These are phyloP conservation scores for Marmota monax DNA, from an alignment of 2,113 vertebrate species.

Conservation along the genomic window DNA sequence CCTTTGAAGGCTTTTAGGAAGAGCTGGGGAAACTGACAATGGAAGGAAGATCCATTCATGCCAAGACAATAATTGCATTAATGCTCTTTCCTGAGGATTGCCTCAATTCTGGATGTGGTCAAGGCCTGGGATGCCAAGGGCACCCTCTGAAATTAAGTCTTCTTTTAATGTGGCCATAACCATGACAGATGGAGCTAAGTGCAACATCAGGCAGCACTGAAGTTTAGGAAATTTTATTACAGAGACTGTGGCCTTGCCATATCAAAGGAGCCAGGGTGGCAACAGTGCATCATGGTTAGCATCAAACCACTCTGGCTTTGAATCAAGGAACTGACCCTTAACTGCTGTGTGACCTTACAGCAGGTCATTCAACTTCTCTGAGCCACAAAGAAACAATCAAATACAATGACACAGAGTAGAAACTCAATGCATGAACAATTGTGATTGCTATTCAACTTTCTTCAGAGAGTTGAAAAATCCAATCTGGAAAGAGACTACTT, in stretches of 20 bases:
- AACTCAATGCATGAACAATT: background rate
- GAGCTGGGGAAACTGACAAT: conserved; percentile 47
- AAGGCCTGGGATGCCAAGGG: conserved; percentile 14
- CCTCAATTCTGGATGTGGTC: conserved; percentile 69
- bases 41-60: conserved; percentile 7
- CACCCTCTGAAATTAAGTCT: conserved; percentile 45
- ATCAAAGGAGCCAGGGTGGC: background rate
- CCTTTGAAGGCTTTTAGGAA: conserved; percentile 64
- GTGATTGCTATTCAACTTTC: background rate
- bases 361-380: background rate
- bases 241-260: background rate
- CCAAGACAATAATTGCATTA: conserved; percentile 66
- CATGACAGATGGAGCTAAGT: background rate
- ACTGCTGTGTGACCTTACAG: background rate
- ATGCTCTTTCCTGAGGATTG: conserved; percentile 42
- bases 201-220: background rate
- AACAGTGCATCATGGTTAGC: background rate
- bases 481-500: background rate
- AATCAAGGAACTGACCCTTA: background rate
- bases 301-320: background rate
- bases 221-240: background rate
- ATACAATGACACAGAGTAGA: background rate
- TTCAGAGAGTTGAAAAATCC: background rate
- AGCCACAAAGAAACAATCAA: background rate
- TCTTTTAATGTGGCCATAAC: background rate